A percentile compares a stretch with the other conserved stretches of the same genome.
phyloP scores from a whole-genome alignment of 2,888 invertebrate genomes.

The Thera britannica region DNA sequence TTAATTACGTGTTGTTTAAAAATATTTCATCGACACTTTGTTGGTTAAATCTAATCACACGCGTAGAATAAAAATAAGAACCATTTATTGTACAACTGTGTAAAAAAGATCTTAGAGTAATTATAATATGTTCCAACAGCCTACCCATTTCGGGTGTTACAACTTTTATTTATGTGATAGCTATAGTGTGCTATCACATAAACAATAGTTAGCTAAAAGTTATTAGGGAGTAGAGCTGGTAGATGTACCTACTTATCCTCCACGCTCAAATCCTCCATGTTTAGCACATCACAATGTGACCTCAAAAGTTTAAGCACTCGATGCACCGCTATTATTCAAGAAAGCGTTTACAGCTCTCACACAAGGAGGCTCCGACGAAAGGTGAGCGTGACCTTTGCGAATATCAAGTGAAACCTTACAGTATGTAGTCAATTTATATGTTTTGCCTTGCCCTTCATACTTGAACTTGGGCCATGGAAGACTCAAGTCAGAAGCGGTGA shows the following conservation, averaged over 20 bases:
- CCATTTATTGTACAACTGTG: too few relatives aligned
- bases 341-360: constrained; percentile 4
- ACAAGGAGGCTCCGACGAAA: constrained; percentile 38
- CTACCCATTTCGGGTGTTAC: too few relatives aligned
- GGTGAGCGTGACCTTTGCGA: constrained; percentile 52
- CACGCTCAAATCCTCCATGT: neutral
- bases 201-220: too few relatives aligned
- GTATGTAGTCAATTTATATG: constrained; percentile 12
- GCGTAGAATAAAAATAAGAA: too few relatives aligned
- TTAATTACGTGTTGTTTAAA: too few relatives aligned
- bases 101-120: too few relatives aligned
- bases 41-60: too few relatives aligned
- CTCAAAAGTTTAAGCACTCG: neutral
- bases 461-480: constrained; percentile 60
- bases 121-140: too few relatives aligned
- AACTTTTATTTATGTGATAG: too few relatives aligned
- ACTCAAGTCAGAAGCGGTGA: constrained; percentile 34
- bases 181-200: too few relatives aligned
- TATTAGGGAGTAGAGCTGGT: too few relatives aligned
- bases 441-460: constrained; percentile 66
- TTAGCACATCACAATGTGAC: neutral
- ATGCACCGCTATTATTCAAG: constrained; percentile 7
- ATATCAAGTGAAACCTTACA: constrained; percentile 49
- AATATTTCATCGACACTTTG: too few relatives aligned
- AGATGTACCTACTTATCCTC: neutral